These are phyloP conservation scores for Dusona sp. DNA, from an alignment of 2,888 invertebrate species.

Conservation along the genomic window DNA sequence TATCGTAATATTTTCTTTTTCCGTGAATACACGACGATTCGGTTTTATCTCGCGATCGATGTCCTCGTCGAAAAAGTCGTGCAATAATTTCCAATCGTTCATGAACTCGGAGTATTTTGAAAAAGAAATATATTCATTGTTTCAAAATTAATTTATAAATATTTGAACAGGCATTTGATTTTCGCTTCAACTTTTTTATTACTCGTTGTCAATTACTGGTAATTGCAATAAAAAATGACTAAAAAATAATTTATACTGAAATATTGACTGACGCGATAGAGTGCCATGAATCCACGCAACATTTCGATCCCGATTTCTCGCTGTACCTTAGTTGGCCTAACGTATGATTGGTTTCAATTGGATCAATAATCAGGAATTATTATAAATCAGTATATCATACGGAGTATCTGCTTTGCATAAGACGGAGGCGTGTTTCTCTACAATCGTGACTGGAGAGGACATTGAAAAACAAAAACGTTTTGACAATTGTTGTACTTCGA, in stretches of 20 bases:
- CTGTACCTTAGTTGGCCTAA: conserved; percentile 49
- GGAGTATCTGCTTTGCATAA: conserved; percentile 32
- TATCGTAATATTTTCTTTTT: background rate
- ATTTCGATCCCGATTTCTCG: conserved; percentile 44
- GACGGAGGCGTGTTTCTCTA: conserved; percentile 8
- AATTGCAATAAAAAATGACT: background rate
- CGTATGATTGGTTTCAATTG: conserved; percentile 79
- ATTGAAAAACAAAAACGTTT: background rate
- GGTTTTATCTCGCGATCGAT: background rate
- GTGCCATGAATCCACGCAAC: background rate
- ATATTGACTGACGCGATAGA: conserved; percentile 2
- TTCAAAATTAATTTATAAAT: background rate
- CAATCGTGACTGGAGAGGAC: too few relatives aligned
- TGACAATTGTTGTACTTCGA: background rate
- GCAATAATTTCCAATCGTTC: background rate
- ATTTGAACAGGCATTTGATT: background rate
- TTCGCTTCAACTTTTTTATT: background rate
- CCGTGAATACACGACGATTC: background rate
- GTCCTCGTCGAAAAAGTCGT: background rate
- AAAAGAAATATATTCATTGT: background rate
- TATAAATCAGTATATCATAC: conserved; percentile 69
- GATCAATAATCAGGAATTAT: conserved; percentile 76
- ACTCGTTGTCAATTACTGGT: background rate
- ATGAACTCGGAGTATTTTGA: background rate
- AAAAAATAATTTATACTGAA: background rate